Evolutionary conservation across 2,888 invertebrate species (phyloP).

Genomic region (Hemistola chrysoprasaria): DNA sequence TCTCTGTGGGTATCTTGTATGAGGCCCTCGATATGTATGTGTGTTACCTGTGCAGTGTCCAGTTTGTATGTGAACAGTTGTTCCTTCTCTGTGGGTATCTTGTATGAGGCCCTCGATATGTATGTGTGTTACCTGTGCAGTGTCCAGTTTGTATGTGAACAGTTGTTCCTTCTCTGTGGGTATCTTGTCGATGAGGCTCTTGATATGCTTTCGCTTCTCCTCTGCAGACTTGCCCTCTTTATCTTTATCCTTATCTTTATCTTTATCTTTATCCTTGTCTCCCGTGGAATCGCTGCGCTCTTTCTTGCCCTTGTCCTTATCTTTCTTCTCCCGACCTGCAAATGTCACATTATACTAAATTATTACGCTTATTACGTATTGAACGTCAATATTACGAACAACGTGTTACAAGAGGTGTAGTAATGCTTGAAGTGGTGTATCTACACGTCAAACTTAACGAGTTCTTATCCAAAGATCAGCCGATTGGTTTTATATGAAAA

Average conservation of each 20-base stretch:
- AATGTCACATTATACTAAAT: background rate
- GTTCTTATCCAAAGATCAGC: no score
- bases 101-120: no score
- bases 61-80: constrained; percentile 96
- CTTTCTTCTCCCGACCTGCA: constrained; percentile 46
- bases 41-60: constrained; percentile 89
- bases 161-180: constrained; percentile 98
- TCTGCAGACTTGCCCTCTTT: constrained; percentile 88
- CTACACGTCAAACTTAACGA: no score
- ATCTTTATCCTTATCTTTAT: constrained; percentile 42
- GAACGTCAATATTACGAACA: no score
- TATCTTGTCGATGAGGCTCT: constrained; percentile 98
- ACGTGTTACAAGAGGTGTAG: no score
- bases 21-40: no score
- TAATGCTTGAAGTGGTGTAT: no score
- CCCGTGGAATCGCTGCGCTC: constrained; percentile 59
- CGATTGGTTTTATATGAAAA: no score
- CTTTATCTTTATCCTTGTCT: constrained; percentile 84
- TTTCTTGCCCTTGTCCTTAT: constrained; percentile 31
- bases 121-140: constrained; percentile 85
- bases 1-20: no score
- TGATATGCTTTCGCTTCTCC: constrained; percentile 98
- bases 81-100: no score
- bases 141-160: constrained; percentile 97
- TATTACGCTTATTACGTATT: no score